Base-by-base conservation (phyloP, 1,140 invertebrate species). In the Ectropis grisescens region DNA sequence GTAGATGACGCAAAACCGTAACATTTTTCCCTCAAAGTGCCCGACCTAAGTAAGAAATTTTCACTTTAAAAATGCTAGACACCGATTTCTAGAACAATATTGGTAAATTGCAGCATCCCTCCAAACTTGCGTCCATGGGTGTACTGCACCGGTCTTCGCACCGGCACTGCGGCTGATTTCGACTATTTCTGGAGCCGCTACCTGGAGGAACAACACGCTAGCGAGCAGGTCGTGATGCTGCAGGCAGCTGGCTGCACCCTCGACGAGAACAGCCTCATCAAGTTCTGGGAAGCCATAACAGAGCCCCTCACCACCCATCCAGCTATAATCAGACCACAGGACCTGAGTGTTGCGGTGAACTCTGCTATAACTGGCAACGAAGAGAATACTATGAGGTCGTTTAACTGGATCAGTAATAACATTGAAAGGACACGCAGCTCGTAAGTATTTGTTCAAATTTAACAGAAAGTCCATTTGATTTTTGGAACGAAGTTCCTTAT, bases 371-470 rank as follows among this genome's bases (percentile, higher is more conserved):
- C 51, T 12, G 47, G 65, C 1, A 79, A 82, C 29, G 67, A 82
- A 38, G 47, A 53, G 0, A 85, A 85, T 35, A 60, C 85, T 1
- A 40, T 83, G 36, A 58, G 66, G 11, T 67, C 61, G 1, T 62
- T 88, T 13, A 58, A 83, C 8, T 89, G 88, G 60, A 50, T 89
- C n/a, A n/a, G n/a, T n/a, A n/a, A n/a, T n/a, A n/a, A n/a, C n/a
- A n/a, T n/a, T n/a, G n/a, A n/a, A n/a, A n/a, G n/a, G n/a, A n/a
- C n/a, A n/a, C n/a, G n/a, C n/a, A n/a, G n/a, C n/a, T n/a, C n/a
- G n/a, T n/a, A n/a, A n/a, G n/a, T n/a, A n/a, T n/a, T n/a, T n/a
- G n/a, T n/a, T n/a, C n/a, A n/a, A n/a, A n/a, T n/a, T n/a, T n/a
- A n/a, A n/a, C n/a, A n/a, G n/a, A n/a, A n/a, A n/a, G n/a, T n/a